Evolutionary conservation across 92 coral and sea anemone genomes (phyloP).

Genomic region (Parazoanthus swiftii): DNA sequence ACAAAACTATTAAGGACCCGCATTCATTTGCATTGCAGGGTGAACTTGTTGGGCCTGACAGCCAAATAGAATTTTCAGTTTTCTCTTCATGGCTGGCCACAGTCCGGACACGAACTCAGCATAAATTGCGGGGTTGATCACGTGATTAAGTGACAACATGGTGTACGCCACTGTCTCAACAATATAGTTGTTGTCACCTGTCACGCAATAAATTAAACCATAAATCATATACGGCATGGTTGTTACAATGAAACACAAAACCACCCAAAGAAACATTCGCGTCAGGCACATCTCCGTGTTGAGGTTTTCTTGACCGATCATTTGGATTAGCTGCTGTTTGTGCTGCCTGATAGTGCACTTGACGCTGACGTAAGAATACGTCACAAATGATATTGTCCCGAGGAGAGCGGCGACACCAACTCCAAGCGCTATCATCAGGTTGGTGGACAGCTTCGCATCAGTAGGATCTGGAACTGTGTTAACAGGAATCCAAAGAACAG

Average conservation of each 20-base stretch:
- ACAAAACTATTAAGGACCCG: background rate
- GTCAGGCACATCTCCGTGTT: constrained; percentile 1
- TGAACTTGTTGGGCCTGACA: constrained; percentile 28
- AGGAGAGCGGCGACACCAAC: background rate
- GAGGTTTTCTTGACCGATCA: constrained; percentile 15
- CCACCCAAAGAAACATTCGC: constrained; percentile 10
- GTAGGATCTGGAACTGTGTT: background rate
- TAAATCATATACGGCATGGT: background rate
- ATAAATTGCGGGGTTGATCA: constrained; percentile 7
- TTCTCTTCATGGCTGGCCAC: constrained; percentile 25
- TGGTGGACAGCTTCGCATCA: background rate
- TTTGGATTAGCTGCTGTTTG: constrained; percentile 21
- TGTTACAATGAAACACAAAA: background rate
- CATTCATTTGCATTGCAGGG: constrained; percentile 30
- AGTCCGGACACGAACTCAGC: constrained; percentile 19
- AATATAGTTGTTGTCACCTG: background rate
- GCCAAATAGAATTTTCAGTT: constrained; percentile 8
- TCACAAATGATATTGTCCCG: background rate
- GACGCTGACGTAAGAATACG: constrained; percentile 7
- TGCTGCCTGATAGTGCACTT: constrained; percentile 12
- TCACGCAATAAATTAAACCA: background rate
- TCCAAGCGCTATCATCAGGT: background rate
- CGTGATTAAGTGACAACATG: constrained; percentile 2
- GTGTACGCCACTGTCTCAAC: constrained; percentile 2
- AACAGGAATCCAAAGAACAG: background rate